phyloP scores from a whole-genome alignment of 2,113 vertebrate genomes.

The Myotis davidii region DNA sequence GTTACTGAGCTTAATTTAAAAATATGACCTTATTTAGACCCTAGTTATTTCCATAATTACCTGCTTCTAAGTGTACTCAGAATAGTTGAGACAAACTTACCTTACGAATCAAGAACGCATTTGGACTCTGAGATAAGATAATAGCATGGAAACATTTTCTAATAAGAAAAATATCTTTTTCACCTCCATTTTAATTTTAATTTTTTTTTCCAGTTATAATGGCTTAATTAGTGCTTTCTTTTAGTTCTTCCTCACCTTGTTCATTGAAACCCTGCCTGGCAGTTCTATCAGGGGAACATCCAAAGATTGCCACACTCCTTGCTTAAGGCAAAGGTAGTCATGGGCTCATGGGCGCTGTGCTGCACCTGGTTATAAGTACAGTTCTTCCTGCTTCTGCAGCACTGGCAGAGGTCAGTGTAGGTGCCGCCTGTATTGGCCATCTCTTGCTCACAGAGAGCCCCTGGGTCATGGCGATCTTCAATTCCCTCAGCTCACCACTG shows the following conservation, averaged over 20 bases:
- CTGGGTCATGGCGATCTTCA: conserved; percentile 94
- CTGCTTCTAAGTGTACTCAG: not conserved
- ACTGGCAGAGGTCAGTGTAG: conserved; percentile 94
- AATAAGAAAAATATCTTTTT: not conserved
- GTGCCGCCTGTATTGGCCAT: conserved; percentile 97
- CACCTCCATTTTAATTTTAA: conserved; percentile 32
- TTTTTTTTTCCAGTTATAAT: conserved; percentile 16
- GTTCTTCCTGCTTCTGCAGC: conserved; percentile 96
- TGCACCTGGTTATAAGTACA: conserved; percentile 96
- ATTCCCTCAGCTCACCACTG: conserved; percentile 94
- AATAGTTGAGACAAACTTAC: not conserved
- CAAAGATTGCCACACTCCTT: conserved; percentile 98
- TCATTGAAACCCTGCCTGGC: not conserved
- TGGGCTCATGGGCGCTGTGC: conserved; percentile 96
- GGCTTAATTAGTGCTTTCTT: not conserved
- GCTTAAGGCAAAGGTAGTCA: conserved; percentile 97
- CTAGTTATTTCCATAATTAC: not conserved
- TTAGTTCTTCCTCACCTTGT: not conserved
- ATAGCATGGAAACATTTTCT: not conserved
- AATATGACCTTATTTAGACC: not conserved
- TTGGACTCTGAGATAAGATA: not conserved
- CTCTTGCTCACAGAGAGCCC: conserved; percentile 97
- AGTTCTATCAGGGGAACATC: conserved; percentile 89
- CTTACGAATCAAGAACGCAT: not conserved
- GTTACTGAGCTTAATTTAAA: not conserved